Conservation (phyloP, 64 coral and sea anemone species). For the Actinia tenebrosa region DNA sequence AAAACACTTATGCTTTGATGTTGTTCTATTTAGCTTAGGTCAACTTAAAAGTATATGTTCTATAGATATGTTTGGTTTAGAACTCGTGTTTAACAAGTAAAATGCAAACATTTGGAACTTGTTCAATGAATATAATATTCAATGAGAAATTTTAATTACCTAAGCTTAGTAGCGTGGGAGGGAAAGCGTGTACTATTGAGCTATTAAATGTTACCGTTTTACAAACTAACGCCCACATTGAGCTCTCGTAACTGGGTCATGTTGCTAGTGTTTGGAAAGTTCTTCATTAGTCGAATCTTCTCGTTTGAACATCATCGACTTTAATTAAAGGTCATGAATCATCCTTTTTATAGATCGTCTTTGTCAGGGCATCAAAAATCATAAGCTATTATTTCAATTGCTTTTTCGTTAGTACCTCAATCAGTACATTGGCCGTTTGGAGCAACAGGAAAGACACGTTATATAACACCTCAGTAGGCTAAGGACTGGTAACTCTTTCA, state of each 20-base stretch:
- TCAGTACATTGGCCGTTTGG: too few species aligned
- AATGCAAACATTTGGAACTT: background rate
- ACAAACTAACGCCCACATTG: background rate
- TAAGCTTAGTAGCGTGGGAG: background rate
- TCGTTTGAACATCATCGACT: background rate
- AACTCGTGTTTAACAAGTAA: background rate
- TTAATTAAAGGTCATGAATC: too few species aligned
- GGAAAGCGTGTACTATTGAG: background rate
- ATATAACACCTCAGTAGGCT: too few species aligned
- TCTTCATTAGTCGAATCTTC: background rate
- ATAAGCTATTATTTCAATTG: too few species aligned
- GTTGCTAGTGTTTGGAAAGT: background rate
- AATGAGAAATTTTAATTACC: background rate
- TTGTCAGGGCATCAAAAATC: too few species aligned
- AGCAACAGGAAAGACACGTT: too few species aligned
- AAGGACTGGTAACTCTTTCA: too few species aligned
- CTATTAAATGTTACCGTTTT: background rate
- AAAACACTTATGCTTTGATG: background rate
- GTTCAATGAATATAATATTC: background rate
- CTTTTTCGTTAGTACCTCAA: too few species aligned
- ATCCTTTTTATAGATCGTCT: too few species aligned
- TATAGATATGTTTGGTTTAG: background rate
- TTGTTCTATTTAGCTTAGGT: too few species aligned
- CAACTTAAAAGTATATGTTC: background rate
- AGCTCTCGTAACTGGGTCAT: background rate